A percentile compares a stretch with the other conserved stretches of the same genome.
phyloP scores from a whole-genome alignment of 2,888 invertebrate genomes.

The Philonicus albiceps region DNA sequence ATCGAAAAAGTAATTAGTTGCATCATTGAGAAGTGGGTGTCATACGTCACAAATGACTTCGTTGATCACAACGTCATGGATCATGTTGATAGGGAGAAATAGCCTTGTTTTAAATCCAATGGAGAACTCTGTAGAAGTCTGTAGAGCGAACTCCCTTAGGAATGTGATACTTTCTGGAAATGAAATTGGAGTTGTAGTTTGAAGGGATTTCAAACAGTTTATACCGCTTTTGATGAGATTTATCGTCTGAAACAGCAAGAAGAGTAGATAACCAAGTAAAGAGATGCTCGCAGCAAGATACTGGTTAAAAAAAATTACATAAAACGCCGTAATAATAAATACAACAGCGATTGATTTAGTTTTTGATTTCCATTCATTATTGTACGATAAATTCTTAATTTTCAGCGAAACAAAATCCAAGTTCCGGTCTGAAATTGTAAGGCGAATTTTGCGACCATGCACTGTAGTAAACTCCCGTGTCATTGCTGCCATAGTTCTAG shows the following conservation, averaged over 20 bases:
- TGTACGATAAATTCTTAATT: conserved; percentile 48
- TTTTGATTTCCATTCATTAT: conserved; percentile 45
- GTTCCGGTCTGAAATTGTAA: conserved; percentile 44
- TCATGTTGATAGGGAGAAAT: conserved; percentile 58
- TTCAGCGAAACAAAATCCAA: conserved; percentile 49
- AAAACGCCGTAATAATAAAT: not conserved
- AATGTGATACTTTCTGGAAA: conserved; percentile 56
- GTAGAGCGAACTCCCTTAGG: conserved; percentile 60
- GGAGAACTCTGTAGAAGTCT: conserved; percentile 58
- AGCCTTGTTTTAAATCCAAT: conserved; percentile 54
- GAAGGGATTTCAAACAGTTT: not conserved
- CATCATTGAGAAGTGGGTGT: conserved; percentile 36
- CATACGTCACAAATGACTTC: conserved; percentile 64
- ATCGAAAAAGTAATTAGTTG: not conserved
- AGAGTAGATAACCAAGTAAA: not conserved
- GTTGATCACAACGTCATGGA: conserved; percentile 63
- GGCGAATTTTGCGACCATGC: conserved; percentile 43
- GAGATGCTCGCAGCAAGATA: not conserved
- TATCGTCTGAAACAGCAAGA: not conserved
- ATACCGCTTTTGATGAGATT: conserved; percentile 27
- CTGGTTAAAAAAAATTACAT: not conserved
- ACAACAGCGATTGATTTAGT: not conserved
- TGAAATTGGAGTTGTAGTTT: not conserved
- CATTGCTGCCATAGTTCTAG: not conserved
- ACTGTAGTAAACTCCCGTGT: not conserved